A percentile compares a stretch with the other conserved stretches of the same genome.
These are phyloP conservation scores for Zosterops japonicus DNA, from an alignment of 2,113 vertebrate species.

Conservation along the genomic window DNA sequence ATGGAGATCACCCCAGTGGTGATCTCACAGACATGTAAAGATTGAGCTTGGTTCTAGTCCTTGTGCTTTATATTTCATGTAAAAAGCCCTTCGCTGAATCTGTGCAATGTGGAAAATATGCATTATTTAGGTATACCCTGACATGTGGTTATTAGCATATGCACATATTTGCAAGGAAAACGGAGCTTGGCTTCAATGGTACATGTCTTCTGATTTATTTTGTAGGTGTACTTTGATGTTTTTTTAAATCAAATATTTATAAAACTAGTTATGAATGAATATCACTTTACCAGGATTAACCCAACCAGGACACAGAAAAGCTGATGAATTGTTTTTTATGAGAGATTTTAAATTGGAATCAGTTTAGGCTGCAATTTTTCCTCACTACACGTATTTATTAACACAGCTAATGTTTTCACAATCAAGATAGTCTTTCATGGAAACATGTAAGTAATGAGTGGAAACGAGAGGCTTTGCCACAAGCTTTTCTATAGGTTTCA, in stretches of 20 bases:
- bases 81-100: not conserved
- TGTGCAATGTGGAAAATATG: constrained; percentile 29
- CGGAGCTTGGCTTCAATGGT: not conserved
- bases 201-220: not conserved
- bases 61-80: not conserved
- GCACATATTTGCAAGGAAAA: constrained; percentile 8
- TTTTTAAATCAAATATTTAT: not conserved
- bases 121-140: constrained; percentile 3
- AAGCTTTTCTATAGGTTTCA: not conserved
- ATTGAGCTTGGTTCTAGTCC: not conserved
- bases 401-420: not conserved
- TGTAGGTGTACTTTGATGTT: not conserved
- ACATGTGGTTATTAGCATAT: not conserved
- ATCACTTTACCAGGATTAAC: not conserved
- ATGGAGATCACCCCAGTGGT: not conserved
- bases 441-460: not conserved
- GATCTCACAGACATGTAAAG: not conserved
- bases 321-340: not conserved
- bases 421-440: not conserved
- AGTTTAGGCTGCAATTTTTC: not conserved
- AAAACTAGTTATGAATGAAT: not conserved
- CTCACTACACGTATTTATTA: not conserved
- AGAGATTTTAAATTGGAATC: not conserved
- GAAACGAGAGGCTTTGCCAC: not conserved
- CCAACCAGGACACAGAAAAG: not conserved